Evolutionary conservation across 2,888 invertebrate genomes (phyloP).

Genomic region (Globia sparganii): DNA sequence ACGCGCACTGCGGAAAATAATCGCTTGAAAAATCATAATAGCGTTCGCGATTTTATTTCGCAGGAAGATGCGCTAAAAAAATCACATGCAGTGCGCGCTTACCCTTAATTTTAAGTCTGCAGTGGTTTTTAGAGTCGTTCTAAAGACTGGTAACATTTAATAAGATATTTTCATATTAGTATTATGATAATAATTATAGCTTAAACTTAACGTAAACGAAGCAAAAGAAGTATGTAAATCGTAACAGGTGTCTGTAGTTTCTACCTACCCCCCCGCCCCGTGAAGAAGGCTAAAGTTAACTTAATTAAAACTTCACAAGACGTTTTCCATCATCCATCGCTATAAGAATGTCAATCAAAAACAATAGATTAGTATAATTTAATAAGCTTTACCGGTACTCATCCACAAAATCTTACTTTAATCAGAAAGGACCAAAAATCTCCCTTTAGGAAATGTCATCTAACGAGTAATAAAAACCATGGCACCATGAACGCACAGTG

Average conservation of each 20-base stretch:
- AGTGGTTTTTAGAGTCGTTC: background rate
- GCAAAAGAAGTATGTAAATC: background rate
- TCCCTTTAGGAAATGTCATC: constrained; percentile 2
- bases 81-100: no score
- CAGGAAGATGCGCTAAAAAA: no score
- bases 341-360: background rate
- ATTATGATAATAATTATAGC: background rate
- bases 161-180: background rate
- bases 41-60: no score
- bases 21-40: no score
- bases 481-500: constrained; percentile 51
- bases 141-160: background rate
- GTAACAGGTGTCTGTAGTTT: background rate
- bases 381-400: background rate
- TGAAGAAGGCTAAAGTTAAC: background rate
- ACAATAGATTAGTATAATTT: background rate
- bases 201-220: background rate
- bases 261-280: background rate
- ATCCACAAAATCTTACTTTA: background rate
- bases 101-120: background rate
- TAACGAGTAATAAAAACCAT: constrained; percentile 46
- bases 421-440: background rate
- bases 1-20: no score
- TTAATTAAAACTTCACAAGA: background rate
- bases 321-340: background rate